phyloP scores from a whole-genome alignment of 2,888 invertebrate genomes.

The Orthonychiurus folsomi region DNA sequence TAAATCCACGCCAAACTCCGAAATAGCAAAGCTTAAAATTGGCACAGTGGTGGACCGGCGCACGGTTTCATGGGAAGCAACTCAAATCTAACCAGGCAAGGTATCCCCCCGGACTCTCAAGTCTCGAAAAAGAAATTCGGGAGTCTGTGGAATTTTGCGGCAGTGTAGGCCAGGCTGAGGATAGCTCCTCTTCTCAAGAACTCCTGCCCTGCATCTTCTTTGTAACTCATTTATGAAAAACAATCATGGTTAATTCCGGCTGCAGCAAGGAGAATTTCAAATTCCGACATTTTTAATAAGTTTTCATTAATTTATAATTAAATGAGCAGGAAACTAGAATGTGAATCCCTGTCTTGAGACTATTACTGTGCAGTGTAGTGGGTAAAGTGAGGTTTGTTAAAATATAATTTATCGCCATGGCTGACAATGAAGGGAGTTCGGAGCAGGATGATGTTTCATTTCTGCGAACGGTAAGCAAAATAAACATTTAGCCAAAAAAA shows the following conservation, averaged over 20 bases:
- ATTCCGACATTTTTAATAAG: too few relatives aligned
- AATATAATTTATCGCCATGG: slow-evolving; percentile 51
- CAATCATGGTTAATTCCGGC: too few relatives aligned
- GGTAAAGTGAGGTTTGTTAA: neutral
- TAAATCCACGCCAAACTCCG: slow-evolving; percentile 45
- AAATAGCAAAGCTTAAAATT: neutral
- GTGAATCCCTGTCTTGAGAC: too few relatives aligned
- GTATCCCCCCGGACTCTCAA: neutral
- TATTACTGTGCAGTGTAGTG: too few relatives aligned
- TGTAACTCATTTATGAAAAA: too few relatives aligned
- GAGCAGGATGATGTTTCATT: slow-evolving; percentile 99
- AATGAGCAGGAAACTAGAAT: too few relatives aligned
- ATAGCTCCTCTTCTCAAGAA: too few relatives aligned
- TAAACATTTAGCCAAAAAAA: neutral
- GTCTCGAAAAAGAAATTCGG: neutral
- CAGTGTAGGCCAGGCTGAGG: neutral
- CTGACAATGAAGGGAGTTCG: slow-evolving; percentile 88
- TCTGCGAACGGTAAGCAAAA: slow-evolving; percentile 81
- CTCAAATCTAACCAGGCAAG: neutral
- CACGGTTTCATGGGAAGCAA: neutral
- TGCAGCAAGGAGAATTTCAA: too few relatives aligned
- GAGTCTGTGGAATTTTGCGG: neutral
- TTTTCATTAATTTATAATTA: too few relatives aligned
- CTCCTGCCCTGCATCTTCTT: too few relatives aligned
- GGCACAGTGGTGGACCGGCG: neutral